Evolutionary conservation across 2,888 invertebrate genomes (phyloP).

Genomic region (Mycogona germanica): DNA sequence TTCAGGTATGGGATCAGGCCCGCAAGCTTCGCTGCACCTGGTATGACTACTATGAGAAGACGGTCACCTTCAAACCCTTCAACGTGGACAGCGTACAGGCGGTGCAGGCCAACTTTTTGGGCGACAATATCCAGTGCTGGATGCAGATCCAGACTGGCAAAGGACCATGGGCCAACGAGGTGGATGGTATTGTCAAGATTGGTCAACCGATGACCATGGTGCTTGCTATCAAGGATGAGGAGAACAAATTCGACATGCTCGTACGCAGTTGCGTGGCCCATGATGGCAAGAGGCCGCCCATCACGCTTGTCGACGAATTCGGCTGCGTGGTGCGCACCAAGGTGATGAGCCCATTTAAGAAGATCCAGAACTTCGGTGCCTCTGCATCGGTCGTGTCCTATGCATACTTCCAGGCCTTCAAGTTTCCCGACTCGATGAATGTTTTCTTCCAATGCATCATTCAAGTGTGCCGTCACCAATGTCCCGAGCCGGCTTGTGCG

Average conservation of each 20-base stretch:
- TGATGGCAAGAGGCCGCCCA: constrained; percentile 84
- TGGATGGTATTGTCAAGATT: constrained; percentile 88
- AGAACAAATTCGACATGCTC: constrained; percentile 91
- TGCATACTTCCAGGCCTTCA: constrained; percentile 92
- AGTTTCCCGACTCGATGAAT: constrained; percentile 94
- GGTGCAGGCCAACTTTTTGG: constrained; percentile 88
- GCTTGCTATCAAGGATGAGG: constrained; percentile 86
- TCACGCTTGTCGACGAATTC: constrained; percentile 83
- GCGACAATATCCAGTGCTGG: constrained; percentile 92
- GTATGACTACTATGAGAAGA: constrained; percentile 94
- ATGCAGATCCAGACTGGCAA: constrained; percentile 96
- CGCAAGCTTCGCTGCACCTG: constrained; percentile 84
- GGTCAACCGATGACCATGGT: constrained; percentile 98
- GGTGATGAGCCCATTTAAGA: constrained; percentile 86
- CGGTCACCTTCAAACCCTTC: constrained; percentile 88
- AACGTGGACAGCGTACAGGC: constrained; percentile 86
- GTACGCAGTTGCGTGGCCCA: constrained; percentile 90
- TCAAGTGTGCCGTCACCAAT: constrained; percentile 86
- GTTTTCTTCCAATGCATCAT: constrained; percentile 95
- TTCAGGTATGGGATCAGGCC: constrained; percentile 93
- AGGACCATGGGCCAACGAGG: constrained; percentile 95
- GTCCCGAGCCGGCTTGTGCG: constrained; percentile 79
- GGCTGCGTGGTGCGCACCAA: constrained; percentile 88
- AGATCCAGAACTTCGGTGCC: constrained; percentile 89
- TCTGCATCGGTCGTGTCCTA: constrained; percentile 89